Conservation (phyloP, 2,797 vertebrate species). For the Tapirus indicus region DNA sequence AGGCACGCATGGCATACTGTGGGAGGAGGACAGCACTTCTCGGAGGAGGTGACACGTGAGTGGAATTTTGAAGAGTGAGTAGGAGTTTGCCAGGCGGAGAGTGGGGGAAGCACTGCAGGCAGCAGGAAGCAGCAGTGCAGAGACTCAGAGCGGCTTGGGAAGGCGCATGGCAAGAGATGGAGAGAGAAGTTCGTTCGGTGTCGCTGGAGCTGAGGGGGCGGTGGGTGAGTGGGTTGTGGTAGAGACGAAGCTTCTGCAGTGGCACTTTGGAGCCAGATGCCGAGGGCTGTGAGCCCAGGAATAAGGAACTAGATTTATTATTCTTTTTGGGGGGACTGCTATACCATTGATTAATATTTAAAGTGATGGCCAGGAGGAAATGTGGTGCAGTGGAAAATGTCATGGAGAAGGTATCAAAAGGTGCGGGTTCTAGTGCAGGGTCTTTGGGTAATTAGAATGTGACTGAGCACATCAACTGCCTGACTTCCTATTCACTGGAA, state of each 20-base stretch:
- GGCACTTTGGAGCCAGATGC: background rate
- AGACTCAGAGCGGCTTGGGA: background rate
- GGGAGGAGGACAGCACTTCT: background rate
- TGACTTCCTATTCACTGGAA: background rate
- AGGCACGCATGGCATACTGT: background rate
- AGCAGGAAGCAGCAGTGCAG: conserved; percentile 49
- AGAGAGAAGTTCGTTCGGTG: background rate
- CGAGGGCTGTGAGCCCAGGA: background rate
- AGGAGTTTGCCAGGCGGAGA: conserved; percentile 62
- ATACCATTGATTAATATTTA: background rate
- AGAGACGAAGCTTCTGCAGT: background rate
- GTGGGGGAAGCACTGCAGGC: background rate
- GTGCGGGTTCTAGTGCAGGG: background rate
- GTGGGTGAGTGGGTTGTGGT: background rate
- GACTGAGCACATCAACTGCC: background rate
- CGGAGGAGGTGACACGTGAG: background rate
- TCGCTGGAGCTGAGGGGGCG: background rate
- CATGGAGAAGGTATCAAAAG: background rate
- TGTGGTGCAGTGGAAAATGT: background rate
- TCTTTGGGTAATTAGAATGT: background rate
- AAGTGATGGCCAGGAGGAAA: background rate
- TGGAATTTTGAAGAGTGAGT: conserved; percentile 2
- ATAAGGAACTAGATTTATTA: background rate
- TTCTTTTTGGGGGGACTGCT: background rate
- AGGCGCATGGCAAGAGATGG: background rate